Evolutionary conservation across 2,113 vertebrate genomes (phyloP), one percentile per base, ranked within the genome.

Genomic region (Corythoichthys haematopterus): DNA sequence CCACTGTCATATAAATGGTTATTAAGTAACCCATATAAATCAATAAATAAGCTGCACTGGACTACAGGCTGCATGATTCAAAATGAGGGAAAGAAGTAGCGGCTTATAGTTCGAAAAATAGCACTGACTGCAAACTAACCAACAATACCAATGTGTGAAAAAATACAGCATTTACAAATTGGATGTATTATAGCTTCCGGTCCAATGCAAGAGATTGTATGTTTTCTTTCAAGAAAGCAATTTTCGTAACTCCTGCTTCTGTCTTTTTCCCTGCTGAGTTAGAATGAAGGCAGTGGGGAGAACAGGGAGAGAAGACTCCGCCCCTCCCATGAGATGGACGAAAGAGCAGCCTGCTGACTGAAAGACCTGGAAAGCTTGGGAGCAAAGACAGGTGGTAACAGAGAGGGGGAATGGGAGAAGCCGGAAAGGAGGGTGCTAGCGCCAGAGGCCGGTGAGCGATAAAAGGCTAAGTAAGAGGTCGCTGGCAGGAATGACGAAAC

Each of bases 381-480:
- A 69, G 33, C 71, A 40, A 28, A 65, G 20, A 57, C 36, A 38
- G 48, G 48, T 40, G 58, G 57, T 28, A 9, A 52, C 47, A 52
- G 36, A 50, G n/a, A 13, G 56, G 10, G 40, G 28, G 28, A 47
- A 40, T 58, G 38, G 60, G 40, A 75, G 38, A 66, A 33, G 38
- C 38, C 70, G 57, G 66, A 65, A 70, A 66, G 68, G 75, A 80
- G 75, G 70, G 48, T 10, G 47, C 69, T 36, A 40, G 64, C 6
- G 76, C 72, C 66, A 55, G 62, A 76, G 70, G 82, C 64, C 1
- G 71, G 2, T 65, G 70, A 79, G 68, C 68, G 69, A 84, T 82
- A 77, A 87, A 79, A 84, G 82, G 82, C 76, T 79, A 74, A 66
- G 75, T 71, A 72, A 85, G 71, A 78, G 79, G 76, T 68, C 28